phyloP scores from a whole-genome alignment of 2,888 invertebrate species.

The Patella depressa region DNA sequence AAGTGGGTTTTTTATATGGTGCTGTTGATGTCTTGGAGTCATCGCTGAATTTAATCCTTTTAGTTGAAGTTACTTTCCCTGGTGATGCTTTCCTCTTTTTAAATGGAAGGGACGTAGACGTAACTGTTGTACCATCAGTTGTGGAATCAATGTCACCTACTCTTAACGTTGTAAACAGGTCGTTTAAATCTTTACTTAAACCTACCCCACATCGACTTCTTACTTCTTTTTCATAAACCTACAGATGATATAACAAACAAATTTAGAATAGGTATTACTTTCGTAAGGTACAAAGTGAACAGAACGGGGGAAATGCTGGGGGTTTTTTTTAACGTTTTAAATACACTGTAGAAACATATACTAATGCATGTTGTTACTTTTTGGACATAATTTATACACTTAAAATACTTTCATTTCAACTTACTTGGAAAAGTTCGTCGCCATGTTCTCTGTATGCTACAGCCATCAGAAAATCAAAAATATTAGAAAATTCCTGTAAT shows the following conservation, averaged over 20 bases:
- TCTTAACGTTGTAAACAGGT: slow-evolving; percentile 45
- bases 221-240: slow-evolving; percentile 54
- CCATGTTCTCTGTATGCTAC: slow-evolving; percentile 66
- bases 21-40: background rate
- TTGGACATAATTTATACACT: background rate
- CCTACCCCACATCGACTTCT: slow-evolving; percentile 38
- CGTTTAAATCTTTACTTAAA: slow-evolving; percentile 49
- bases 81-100: slow-evolving; percentile 23
- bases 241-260: background rate
- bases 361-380: no score
- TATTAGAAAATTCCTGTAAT: slow-evolving; percentile 56
- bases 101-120: background rate
- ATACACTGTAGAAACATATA: background rate
- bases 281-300: background rate
- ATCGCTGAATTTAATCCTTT: slow-evolving; percentile 16
- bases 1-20: background rate
- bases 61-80: slow-evolving; percentile 25
- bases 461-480: slow-evolving; percentile 67
- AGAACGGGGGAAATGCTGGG: background rate
- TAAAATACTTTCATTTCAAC: slow-evolving; percentile 5
- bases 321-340: background rate
- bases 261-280: background rate
- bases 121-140: background rate
- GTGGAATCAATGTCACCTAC: slow-evolving; percentile 28
- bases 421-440: slow-evolving; percentile 46